Conservation (phyloP, 2,113 vertebrate species). For the Python bivittatus region DNA sequence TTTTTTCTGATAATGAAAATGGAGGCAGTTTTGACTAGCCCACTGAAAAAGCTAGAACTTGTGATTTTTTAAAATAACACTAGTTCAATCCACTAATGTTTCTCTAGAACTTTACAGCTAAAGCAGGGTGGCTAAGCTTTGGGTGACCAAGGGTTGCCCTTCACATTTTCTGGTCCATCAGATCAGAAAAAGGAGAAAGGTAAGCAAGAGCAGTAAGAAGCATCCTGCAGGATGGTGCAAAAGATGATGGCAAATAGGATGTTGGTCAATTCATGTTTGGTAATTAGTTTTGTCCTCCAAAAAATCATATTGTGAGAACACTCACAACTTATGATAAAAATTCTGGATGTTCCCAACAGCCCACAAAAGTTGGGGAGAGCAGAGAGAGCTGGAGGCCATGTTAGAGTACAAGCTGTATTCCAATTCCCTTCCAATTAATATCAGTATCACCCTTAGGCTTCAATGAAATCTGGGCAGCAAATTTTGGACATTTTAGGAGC, state of each 20-base stretch:
- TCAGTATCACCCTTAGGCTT: not conserved
- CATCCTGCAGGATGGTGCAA: not conserved
- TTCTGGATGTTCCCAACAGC: not conserved
- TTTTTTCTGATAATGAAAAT: not conserved
- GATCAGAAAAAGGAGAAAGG: not conserved
- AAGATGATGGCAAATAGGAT: not conserved
- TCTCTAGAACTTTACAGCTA: no score
- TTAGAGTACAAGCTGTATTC: not conserved
- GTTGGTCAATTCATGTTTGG: not conserved
- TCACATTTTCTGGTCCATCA: not conserved
- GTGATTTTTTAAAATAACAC: no score
- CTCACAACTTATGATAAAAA: not conserved
- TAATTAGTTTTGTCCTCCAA: not conserved
- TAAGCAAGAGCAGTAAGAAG: not conserved
- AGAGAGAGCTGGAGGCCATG: not conserved
- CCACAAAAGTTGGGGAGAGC: not conserved
- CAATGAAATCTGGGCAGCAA: not conserved
- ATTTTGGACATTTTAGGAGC: not conserved
- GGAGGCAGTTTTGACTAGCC: not conserved
- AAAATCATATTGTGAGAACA: not conserved
- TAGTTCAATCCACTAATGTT: not conserved
- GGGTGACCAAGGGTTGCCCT: not conserved
- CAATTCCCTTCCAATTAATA: not conserved
- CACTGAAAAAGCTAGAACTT: not conserved
- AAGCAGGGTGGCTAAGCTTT: no score